Conservation (phyloP, 1,140 invertebrate species). For the Drosophila pandora region DNA sequence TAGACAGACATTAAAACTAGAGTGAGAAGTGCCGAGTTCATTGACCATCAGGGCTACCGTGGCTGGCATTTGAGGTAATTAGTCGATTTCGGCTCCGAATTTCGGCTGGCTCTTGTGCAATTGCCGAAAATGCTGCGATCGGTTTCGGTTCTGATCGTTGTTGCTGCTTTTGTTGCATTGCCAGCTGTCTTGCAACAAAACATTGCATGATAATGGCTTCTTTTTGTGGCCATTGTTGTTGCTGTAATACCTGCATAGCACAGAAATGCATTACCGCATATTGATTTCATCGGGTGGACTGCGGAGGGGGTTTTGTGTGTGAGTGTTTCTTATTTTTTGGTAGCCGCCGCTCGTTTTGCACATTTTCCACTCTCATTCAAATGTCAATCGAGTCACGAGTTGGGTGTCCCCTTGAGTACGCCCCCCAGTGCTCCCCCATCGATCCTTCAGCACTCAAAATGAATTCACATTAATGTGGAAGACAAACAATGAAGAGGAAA, state of each 20-base stretch:
- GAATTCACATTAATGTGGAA: slow-evolving; percentile 41
- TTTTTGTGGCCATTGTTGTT: slow-evolving; percentile 42
- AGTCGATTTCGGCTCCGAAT: slow-evolving; percentile 41
- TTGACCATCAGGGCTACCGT: slow-evolving; percentile 28
- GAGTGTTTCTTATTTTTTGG: slow-evolving; percentile 8
- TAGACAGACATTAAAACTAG: slow-evolving; percentile 5
- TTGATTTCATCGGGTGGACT: slow-evolving; percentile 48
- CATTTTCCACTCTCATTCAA: slow-evolving; percentile 77
- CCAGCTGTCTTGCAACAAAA: slow-evolving; percentile 49
- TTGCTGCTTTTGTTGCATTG: slow-evolving; percentile 22
- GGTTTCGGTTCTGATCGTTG: slow-evolving; percentile 21
- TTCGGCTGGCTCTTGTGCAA: slow-evolving; percentile 44
- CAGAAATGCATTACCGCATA: slow-evolving; percentile 71
- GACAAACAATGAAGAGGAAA: slow-evolving; percentile 49
- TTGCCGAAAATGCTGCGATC: slow-evolving; percentile 43
- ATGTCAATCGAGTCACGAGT: slow-evolving; percentile 79
- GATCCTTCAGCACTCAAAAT: slow-evolving; percentile 14
- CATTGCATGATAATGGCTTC: slow-evolving; percentile 64
- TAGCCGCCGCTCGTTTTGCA: slow-evolving; percentile 60
- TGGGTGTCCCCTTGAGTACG: slow-evolving; percentile 37
- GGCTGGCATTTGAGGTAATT: slow-evolving; percentile 55
- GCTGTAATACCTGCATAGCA: slow-evolving; percentile 64
- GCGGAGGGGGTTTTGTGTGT: slow-evolving; percentile 24
- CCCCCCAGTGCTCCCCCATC: background rate
- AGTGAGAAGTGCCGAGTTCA: slow-evolving; percentile 19